Evolutionary conservation across 2,797 vertebrate species (phyloP).

Genomic region (Sylvia borin): DNA sequence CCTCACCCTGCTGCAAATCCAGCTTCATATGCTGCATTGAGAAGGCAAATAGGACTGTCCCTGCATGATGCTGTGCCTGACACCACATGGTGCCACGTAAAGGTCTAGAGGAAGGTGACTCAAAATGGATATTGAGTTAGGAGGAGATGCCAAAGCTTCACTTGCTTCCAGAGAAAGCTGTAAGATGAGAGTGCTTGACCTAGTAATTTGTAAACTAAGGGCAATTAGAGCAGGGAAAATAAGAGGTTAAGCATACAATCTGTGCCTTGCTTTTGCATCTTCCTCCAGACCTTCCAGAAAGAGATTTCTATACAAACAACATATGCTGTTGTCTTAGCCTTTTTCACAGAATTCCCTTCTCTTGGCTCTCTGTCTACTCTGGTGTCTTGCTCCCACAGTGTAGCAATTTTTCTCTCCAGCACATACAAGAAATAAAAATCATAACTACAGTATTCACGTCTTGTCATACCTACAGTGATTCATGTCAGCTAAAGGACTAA

Average conservation of each 20-base stretch:
- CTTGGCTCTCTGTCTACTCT: background rate
- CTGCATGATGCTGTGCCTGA: background rate
- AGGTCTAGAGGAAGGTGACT: background rate
- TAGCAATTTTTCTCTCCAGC: background rate
- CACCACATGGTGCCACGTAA: background rate
- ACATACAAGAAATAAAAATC: background rate
- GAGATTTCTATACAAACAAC: conserved; percentile 33
- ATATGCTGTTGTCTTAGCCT: conserved; percentile 32
- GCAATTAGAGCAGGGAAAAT: background rate
- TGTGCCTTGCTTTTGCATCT: background rate
- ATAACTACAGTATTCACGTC: background rate
- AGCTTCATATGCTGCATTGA: background rate
- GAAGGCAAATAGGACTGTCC: background rate
- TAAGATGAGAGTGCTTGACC: background rate
- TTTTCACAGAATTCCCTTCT: conserved; percentile 8
- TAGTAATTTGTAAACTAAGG: background rate
- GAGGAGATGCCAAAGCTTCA: background rate
- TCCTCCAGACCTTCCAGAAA: background rate
- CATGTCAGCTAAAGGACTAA: background rate
- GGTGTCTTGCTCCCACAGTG: background rate
- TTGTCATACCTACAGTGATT: background rate
- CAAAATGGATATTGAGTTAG: background rate
- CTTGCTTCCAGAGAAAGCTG: background rate
- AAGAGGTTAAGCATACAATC: background rate
- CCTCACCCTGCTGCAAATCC: background rate